Evolutionary conservation across 2,113 vertebrate genomes (phyloP).

Genomic region (Atractosteus spatula): DNA sequence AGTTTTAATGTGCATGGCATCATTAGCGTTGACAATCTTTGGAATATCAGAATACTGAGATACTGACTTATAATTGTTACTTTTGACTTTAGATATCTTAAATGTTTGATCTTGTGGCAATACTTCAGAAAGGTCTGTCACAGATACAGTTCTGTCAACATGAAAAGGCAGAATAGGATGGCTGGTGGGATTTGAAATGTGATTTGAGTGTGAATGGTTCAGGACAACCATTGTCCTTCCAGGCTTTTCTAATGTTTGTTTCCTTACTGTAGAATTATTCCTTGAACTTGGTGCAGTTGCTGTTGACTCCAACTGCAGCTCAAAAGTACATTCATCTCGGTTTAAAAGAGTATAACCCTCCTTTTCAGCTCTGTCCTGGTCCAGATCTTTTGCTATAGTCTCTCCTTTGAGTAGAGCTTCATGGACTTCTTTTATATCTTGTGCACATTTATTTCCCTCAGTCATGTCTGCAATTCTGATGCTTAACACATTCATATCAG

Average conservation of each 20-base stretch:
- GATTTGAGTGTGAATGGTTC: neutral
- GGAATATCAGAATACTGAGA: neutral
- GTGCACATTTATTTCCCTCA: neutral
- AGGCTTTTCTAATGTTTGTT: neutral
- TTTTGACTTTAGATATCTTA: neutral
- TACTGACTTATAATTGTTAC: neutral
- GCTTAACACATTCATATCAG: constrained; percentile 20
- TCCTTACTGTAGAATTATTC: neutral
- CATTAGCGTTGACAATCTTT: neutral
- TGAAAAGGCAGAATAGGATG: neutral
- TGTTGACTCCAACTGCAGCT: neutral
- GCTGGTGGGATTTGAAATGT: neutral
- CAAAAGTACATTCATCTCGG: neutral
- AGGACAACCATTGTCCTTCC: neutral
- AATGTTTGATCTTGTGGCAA: neutral
- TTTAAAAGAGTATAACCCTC: neutral
- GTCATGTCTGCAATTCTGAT: neutral
- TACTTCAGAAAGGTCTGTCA: neutral
- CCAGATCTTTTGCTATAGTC: neutral
- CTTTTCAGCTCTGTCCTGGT: neutral
- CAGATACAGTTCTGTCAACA: neutral
- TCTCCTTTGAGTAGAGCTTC: neutral
- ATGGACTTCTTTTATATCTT: neutral
- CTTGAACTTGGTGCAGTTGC: neutral
- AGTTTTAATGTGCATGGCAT: neutral